A percentile compares a stretch with the other conserved stretches of the same genome.
Conservation (phyloP, 2,888 invertebrate species). For the Lasioglossum malachurum region DNA sequence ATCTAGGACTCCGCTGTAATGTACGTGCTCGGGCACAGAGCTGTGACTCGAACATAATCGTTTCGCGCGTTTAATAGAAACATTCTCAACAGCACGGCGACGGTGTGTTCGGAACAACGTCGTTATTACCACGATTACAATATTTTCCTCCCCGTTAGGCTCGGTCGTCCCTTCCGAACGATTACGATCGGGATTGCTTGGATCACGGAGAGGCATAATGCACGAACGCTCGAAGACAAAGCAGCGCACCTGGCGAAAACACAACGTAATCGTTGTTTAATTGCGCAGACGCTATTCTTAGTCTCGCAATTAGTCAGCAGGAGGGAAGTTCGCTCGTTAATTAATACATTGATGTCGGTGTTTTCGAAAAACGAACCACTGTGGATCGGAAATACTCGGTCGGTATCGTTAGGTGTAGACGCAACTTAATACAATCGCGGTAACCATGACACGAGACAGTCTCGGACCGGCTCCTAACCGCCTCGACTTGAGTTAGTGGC, state of each 20-base stretch:
- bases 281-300: neutral
- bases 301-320: neutral
- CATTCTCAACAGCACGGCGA: constrained; percentile 4
- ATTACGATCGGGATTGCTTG: neutral
- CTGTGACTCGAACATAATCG: neutral
- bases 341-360: neutral
- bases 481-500: constrained; percentile 34
- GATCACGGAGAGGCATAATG: neutral
- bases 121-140: constrained; percentile 1
- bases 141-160: neutral
- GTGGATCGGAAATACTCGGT: no score
- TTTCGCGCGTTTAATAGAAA: constrained; percentile 4
- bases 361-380: no score
- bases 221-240: neutral
- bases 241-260: no score
- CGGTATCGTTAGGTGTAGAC: neutral
- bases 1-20: constrained; percentile 3
- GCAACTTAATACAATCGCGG: constrained; percentile 24
- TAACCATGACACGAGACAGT: constrained; percentile 15
- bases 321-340: neutral
- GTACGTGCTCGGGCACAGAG: neutral
- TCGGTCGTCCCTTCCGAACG: neutral
- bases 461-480: constrained; percentile 23
- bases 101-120: neutral
- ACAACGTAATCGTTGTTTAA: neutral